These are phyloP conservation scores for Cerceris rybyensis DNA, from an alignment of 2,888 invertebrate genomes.

Conservation along the genomic window DNA sequence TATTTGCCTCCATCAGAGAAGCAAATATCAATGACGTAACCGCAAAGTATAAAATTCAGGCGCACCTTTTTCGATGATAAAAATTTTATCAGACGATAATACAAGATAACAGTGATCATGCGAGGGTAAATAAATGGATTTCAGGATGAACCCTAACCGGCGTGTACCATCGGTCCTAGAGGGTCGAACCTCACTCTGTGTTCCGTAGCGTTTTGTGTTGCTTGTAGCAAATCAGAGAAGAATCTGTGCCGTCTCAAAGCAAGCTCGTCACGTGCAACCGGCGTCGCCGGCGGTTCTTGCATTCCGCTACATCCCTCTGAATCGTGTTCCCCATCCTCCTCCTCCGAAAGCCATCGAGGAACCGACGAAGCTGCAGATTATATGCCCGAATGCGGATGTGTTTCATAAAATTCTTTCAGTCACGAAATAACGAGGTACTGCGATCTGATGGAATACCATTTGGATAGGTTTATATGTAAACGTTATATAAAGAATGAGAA, in stretches of 20 bases:
- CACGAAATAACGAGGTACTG: neutral
- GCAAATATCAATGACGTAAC: no score
- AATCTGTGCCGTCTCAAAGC: slow-evolving; percentile 90
- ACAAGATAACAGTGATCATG: slow-evolving; percentile 17
- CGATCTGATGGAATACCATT: neutral
- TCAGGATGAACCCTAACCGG: slow-evolving; percentile 82
- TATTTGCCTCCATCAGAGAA: no score
- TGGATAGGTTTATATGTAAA: no score
- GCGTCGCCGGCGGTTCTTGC: slow-evolving; percentile 88
- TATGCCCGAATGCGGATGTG: slow-evolving; percentile 18
- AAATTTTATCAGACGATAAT: no score
- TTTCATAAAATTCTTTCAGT: neutral
- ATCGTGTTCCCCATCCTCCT: slow-evolving; percentile 77
- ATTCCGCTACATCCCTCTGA: slow-evolving; percentile 83
- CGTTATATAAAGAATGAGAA: no score
- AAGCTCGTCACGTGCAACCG: slow-evolving; percentile 90
- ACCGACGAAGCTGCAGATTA: slow-evolving; percentile 63
- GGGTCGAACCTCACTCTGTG: slow-evolving; percentile 91
- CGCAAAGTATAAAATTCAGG: no score
- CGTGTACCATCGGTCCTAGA: slow-evolving; percentile 86
- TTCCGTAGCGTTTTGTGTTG: slow-evolving; percentile 88
- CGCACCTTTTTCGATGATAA: no score
- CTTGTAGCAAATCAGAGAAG: slow-evolving; percentile 89
- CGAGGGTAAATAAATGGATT: slow-evolving; percentile 38
- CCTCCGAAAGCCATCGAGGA: slow-evolving; percentile 79